These are phyloP conservation scores for Dolichotis patagonum DNA, from an alignment of 2,113 vertebrate genomes.

Conservation along the genomic window DNA sequence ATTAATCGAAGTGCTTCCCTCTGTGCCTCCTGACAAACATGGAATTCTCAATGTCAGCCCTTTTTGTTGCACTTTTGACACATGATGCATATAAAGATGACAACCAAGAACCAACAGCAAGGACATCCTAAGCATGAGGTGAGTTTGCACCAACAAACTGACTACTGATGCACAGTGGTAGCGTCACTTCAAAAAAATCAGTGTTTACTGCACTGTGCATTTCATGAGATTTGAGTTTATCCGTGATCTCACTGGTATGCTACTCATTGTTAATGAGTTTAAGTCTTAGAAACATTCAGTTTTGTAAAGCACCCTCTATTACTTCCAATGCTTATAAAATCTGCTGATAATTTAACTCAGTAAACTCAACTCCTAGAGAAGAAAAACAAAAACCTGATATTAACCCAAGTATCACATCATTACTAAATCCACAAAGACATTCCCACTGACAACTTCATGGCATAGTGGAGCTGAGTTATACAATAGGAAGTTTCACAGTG, in stretches of 20 bases:
- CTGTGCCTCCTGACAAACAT: neutral
- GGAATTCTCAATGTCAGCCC: too few species aligned
- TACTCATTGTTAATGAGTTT: too few species aligned
- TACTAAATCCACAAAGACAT: neutral
- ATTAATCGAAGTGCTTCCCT: neutral
- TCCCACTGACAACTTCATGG: neutral
- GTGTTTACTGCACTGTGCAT: neutral
- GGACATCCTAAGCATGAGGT: neutral
- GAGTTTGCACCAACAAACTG: neutral
- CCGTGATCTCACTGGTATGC: neutral
- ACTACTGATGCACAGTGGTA: neutral
- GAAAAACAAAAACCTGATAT: too few species aligned
- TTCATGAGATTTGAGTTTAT: neutral
- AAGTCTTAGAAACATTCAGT: too few species aligned
- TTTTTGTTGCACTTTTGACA: neutral
- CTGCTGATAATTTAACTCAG: neutral
- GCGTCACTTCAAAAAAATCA: neutral
- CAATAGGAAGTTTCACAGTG: neutral
- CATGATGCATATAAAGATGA: rapidly evolving
- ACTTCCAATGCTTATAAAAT: neutral
- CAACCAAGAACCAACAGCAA: neutral
- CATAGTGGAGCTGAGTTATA: neutral
- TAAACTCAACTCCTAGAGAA: neutral
- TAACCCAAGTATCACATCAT: neutral
- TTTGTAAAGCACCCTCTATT: neutral